Percentiles rank a stretch among this genome's conserved stretches.
These are phyloP conservation scores for Zelleria hepariella DNA, from an alignment of 2,888 invertebrate genomes.

Conservation along the genomic window DNA sequence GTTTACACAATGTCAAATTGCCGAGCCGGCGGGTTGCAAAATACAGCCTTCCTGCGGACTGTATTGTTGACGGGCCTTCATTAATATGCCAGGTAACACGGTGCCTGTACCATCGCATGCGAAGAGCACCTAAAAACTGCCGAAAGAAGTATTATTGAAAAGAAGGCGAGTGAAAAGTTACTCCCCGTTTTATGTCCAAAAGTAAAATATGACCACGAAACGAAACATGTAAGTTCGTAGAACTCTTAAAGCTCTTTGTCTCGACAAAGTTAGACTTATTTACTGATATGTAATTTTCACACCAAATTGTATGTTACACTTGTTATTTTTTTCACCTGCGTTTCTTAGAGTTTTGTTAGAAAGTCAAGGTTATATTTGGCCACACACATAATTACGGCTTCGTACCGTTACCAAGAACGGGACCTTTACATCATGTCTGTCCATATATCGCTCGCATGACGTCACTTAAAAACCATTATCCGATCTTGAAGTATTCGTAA, in stretches of 20 bases:
- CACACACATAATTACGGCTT: background rate
- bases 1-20: constrained; percentile 62
- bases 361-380: background rate
- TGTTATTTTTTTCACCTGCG: no score
- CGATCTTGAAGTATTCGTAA: background rate
- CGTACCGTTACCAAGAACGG: constrained; percentile 27
- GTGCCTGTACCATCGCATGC: constrained; percentile 23
- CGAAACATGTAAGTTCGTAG: background rate
- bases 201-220: background rate
- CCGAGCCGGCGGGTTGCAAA: constrained; percentile 47
- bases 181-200: background rate
- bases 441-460: background rate
- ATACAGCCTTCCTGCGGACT: constrained; percentile 40
- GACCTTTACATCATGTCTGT: constrained; percentile 12
- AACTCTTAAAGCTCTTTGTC: background rate
- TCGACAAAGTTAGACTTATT: background rate
- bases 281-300: background rate
- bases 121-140: background rate
- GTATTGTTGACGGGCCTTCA: constrained; percentile 22
- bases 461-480: background rate
- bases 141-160: background rate
- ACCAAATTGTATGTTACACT: background rate
- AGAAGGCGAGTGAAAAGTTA: background rate
- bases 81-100: constrained; percentile 14
- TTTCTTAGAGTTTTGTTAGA: no score